Percentiles rank a stretch among this genome's conserved stretches.
Evolutionary conservation across 1,140 invertebrate genomes (phyloP).

Genomic region (Druon quercuslanigerum): DNA sequence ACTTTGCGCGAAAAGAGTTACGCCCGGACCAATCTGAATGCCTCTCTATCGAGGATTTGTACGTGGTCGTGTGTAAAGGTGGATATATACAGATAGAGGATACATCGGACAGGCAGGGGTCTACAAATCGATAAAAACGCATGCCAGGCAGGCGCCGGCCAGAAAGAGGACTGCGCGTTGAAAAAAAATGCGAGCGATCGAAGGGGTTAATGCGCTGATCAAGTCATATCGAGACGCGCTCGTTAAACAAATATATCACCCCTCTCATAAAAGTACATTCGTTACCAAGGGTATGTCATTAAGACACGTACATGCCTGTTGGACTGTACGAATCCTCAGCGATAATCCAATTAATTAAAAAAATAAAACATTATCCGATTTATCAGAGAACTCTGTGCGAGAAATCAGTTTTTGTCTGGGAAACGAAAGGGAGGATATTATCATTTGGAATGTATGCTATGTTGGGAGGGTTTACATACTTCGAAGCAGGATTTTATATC

Average conservation of each 20-base stretch:
- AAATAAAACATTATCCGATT: slow-evolving; percentile 18
- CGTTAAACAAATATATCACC: slow-evolving; percentile 64
- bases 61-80: slow-evolving; percentile 41
- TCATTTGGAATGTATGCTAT: background rate
- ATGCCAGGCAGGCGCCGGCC: slow-evolving; percentile 75
- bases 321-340: slow-evolving; percentile 9
- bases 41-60: slow-evolving; percentile 69
- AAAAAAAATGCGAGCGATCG: slow-evolving; percentile 68
- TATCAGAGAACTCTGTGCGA: background rate
- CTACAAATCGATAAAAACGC: slow-evolving; percentile 77
- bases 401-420: background rate
- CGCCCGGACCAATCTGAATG: slow-evolving; percentile 70
- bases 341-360: slow-evolving; percentile 31
- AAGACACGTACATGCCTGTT: slow-evolving; percentile 17
- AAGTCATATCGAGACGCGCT: slow-evolving; percentile 70
- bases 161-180: slow-evolving; percentile 66
- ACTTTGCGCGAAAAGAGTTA: slow-evolving; percentile 69
- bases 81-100: slow-evolving; percentile 54
- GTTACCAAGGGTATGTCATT: slow-evolving; percentile 10
- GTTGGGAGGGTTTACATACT: background rate
- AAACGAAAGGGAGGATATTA: background rate
- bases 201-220: slow-evolving; percentile 74
- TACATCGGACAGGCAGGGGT: slow-evolving; percentile 59
- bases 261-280: slow-evolving; percentile 14
- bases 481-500: too few relatives aligned